Conservation (phyloP, 2,888 invertebrate genomes). For the Noctua janthe region DNA sequence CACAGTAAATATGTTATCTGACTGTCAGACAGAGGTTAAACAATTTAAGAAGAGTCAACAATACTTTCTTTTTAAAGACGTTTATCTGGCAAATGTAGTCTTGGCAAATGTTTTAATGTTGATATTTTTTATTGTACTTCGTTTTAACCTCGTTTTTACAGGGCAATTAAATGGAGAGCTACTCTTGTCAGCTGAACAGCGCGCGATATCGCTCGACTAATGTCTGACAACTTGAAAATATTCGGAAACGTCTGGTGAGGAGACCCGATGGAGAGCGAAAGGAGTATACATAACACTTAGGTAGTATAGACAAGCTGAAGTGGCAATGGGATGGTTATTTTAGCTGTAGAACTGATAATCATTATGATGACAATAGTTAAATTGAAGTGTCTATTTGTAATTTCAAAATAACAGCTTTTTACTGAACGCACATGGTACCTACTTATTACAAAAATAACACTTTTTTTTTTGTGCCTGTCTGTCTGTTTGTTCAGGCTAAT, state of each 20-base stretch:
- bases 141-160: neutral
- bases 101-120: conserved; percentile 25
- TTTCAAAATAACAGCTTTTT: too few relatives aligned
- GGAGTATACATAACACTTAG: neutral
- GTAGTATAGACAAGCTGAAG: too few relatives aligned
- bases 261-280: neutral
- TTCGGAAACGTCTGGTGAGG: neutral
- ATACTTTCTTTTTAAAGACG: conserved; percentile 36
- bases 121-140: neutral
- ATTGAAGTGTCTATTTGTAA: too few relatives aligned
- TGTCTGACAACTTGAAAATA: neutral
- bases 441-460: too few relatives aligned
- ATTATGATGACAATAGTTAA: too few relatives aligned
- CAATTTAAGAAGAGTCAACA: neutral
- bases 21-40: conserved; percentile 23
- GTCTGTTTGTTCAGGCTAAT: too few relatives aligned
- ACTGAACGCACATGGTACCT: too few relatives aligned
- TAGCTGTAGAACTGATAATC: too few relatives aligned
- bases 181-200: neutral
- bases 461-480: too few relatives aligned
- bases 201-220: neutral
- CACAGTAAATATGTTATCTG: neutral
- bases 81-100: conserved; percentile 1
- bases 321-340: too few relatives aligned
- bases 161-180: too few relatives aligned